Conservation (phyloP, 1,140 invertebrate species). For the Drosophila kurseongensis region DNA sequence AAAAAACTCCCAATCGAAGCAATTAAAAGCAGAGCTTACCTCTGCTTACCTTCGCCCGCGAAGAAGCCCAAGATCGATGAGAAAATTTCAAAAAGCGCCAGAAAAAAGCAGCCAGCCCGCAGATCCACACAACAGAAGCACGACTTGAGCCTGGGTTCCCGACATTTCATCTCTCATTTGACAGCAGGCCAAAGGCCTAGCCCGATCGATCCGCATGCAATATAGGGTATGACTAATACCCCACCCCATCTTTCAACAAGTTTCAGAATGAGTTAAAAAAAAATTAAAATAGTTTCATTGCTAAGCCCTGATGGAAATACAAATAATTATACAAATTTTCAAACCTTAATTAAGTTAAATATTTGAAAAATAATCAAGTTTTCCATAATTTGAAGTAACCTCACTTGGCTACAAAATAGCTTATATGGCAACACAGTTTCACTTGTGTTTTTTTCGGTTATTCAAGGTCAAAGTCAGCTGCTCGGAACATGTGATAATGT, state of each 20-base stretch:
- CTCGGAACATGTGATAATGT: conserved; percentile 54
- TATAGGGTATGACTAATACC: not conserved
- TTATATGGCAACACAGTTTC: conserved; percentile 6
- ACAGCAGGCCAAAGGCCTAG: conserved; percentile 25
- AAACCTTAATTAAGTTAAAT: too few relatives aligned
- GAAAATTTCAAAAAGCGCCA: conserved; percentile 16
- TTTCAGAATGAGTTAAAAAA: too few relatives aligned
- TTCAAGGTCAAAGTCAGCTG: conserved; percentile 46
- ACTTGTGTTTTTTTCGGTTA: conserved; percentile 30
- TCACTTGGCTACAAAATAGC: conserved; percentile 12
- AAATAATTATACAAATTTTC: too few relatives aligned
- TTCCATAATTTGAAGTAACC: not conserved
- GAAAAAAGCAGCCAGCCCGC: conserved; percentile 22
- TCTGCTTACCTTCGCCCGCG: conserved; percentile 37
- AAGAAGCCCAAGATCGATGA: conserved; percentile 33
- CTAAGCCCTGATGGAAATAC: too few relatives aligned
- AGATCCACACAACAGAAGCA: conserved; percentile 32
- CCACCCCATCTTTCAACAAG: too few relatives aligned
- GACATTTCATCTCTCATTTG: conserved; percentile 39
- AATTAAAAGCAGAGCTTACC: not conserved
- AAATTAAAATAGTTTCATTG: too few relatives aligned
- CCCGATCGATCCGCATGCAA: not conserved
- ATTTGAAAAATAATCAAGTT: too few relatives aligned
- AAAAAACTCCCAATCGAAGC: not conserved
- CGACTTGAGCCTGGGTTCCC: conserved; percentile 23